Conservation (phyloP, 2,888 invertebrate genomes). For the Acrocera orbiculus region DNA sequence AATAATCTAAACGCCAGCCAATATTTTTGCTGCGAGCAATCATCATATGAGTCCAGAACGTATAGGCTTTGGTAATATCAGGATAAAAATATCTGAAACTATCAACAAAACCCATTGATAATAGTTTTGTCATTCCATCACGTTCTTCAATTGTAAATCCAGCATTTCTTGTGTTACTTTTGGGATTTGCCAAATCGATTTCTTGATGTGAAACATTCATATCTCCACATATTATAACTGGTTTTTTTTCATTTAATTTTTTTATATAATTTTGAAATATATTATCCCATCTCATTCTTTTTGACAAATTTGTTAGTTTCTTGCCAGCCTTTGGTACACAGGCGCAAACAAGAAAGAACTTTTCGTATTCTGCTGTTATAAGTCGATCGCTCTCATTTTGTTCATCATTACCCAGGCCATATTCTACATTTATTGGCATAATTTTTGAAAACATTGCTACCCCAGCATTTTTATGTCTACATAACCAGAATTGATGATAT, state of each 20-base stretch:
- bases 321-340: constrained; percentile 94
- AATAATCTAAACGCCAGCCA: constrained; percentile 97
- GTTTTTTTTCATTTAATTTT: constrained; percentile 69
- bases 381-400: constrained; percentile 67
- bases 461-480: constrained; percentile 69
- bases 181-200: constrained; percentile 91
- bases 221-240: constrained; percentile 90
- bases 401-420: constrained; percentile 58
- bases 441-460: constrained; percentile 72
- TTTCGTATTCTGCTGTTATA: constrained; percentile 84
- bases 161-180: constrained; percentile 77
- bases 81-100: constrained; percentile 78
- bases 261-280: constrained; percentile 62
- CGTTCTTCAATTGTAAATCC: constrained; percentile 94
- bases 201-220: constrained; percentile 94
- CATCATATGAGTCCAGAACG: constrained; percentile 89
- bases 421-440: constrained; percentile 64
- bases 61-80: constrained; percentile 62
- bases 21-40: constrained; percentile 77
- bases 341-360: constrained; percentile 73
- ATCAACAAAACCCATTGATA: constrained; percentile 71
- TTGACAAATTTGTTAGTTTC: constrained; percentile 68
- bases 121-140: constrained; percentile 69
- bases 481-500: constrained; percentile 66
- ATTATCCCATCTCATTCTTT: constrained; percentile 80